phyloP scores from a whole-genome alignment of 2,113 vertebrate species.

The Trematocara nigrifrons region DNA sequence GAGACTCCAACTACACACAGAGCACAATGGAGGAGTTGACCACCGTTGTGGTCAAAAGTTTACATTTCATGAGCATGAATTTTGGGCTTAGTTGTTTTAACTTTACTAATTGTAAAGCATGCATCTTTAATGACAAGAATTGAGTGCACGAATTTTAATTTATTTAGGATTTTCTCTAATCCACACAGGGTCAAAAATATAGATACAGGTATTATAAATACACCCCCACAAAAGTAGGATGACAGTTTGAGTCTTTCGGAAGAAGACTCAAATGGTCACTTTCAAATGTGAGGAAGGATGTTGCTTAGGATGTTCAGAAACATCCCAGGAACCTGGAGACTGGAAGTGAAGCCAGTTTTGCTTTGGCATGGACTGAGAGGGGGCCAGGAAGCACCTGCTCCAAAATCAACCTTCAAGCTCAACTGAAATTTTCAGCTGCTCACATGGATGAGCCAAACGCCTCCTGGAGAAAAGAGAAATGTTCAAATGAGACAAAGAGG shows the following conservation, averaged over 20 bases:
- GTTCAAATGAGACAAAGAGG: background rate
- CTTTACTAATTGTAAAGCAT: background rate
- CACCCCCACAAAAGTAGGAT: background rate
- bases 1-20: background rate
- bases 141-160: background rate
- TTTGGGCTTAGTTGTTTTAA: background rate
- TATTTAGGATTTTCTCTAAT: background rate
- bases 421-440: background rate
- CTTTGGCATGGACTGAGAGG: background rate
- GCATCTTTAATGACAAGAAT: background rate
- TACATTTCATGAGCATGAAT: too few species aligned
- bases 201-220: background rate
- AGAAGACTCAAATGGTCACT: background rate
- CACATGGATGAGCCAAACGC: background rate
- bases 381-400: background rate
- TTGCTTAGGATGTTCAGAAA: background rate
- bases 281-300: background rate
- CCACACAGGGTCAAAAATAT: background rate
- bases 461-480: background rate
- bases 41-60: too few species aligned
- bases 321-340: background rate
- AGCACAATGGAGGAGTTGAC: too few species aligned
- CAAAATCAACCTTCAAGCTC: background rate
- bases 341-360: background rate
- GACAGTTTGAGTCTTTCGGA: fast-evolving